Conservation (phyloP, 2,888 invertebrate genomes). For the Conus canariensis region DNA sequence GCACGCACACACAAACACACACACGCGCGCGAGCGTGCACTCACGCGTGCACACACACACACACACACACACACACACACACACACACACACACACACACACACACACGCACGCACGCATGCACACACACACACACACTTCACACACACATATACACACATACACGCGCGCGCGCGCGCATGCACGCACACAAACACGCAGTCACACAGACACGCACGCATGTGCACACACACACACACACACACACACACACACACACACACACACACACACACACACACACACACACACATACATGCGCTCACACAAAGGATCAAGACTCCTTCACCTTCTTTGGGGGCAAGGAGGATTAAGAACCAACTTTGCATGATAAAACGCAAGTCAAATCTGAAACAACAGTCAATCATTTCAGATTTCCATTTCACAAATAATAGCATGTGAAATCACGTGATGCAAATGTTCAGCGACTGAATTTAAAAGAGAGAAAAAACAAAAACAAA, state of each 20-base stretch:
- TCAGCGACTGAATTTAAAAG: no score
- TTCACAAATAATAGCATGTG: no score
- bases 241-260: neutral
- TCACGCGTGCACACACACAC: neutral
- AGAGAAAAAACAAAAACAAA: no score
- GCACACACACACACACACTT: constrained; percentile 30
- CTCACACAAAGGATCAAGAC: no score
- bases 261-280: neutral
- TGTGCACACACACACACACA: neutral
- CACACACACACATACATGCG: neutral
- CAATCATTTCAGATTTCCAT: no score
- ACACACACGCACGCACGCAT: constrained; percentile 8
- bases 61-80: neutral
- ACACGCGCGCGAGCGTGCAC: no score
- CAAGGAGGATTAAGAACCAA: no score
- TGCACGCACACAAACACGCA: neutral
- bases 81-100: constrained; percentile 7
- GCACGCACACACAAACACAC: neutral
- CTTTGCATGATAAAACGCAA: no score
- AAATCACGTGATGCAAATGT: no score
- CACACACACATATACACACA: neutral
- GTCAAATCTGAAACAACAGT: no score
- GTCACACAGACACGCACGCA: neutral
- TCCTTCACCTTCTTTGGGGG: no score
- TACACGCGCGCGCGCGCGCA: neutral